Percentiles rank a stretch among this genome's conserved stretches.
phyloP scores from a whole-genome alignment of 1,140 invertebrate species.

The Lepidurus couesii region DNA sequence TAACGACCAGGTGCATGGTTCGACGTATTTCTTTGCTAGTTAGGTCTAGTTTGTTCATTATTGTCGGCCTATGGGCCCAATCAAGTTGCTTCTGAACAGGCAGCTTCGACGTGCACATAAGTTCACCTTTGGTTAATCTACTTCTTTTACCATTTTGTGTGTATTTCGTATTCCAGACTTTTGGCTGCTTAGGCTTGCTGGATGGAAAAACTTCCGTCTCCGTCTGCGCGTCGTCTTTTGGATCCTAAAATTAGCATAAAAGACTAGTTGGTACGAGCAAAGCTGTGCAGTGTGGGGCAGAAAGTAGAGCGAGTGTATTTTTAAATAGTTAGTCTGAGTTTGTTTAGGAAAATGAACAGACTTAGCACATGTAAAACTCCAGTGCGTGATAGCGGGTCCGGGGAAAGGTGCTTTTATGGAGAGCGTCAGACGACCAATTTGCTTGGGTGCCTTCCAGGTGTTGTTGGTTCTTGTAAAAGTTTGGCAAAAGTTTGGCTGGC shows the following conservation, averaged over 20 bases:
- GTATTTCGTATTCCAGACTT: not conserved
- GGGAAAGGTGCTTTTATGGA: not conserved
- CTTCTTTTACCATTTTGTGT: not conserved
- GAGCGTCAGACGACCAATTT: slow-evolving; percentile 10
- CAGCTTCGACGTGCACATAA: not conserved
- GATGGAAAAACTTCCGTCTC: not conserved
- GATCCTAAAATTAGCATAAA: not conserved
- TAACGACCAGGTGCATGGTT: not conserved
- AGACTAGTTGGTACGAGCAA: not conserved
- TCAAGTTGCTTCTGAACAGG: not conserved
- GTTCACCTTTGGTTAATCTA: not conserved
- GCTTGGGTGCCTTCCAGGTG: slow-evolving; percentile 4
- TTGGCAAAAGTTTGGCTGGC: slow-evolving; percentile 5
- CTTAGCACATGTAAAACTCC: not conserved
- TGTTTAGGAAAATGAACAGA: not conserved
- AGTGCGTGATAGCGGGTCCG: not conserved
- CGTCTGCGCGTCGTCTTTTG: not conserved
- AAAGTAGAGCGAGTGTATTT: too few relatives aligned
- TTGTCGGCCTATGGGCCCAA: not conserved
- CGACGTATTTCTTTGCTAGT: not conserved
- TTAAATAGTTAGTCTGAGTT: too few relatives aligned
- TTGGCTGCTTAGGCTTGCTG: not conserved
- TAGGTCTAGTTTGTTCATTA: slow-evolving; percentile 19
- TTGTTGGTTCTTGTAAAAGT: slow-evolving; percentile 19
- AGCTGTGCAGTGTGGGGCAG: too few relatives aligned